Conservation (phyloP, 2,888 invertebrate genomes). For the Glyphotaelius pellucidus region DNA sequence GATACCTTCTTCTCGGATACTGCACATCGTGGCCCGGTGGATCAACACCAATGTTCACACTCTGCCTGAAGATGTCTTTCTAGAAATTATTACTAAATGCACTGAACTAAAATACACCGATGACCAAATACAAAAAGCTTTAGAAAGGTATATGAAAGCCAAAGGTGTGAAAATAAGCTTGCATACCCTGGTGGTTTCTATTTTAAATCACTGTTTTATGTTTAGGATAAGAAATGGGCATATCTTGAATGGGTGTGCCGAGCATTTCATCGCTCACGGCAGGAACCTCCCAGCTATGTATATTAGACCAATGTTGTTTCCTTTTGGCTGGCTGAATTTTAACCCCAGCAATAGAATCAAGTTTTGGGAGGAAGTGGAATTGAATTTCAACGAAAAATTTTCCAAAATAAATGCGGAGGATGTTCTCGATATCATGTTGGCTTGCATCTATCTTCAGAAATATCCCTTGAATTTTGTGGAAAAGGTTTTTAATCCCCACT, state of each 20-base stretch:
- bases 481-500: slow-evolving; percentile 79
- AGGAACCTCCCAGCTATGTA: slow-evolving; percentile 75
- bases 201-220: slow-evolving; percentile 80
- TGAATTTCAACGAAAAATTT: slow-evolving; percentile 77
- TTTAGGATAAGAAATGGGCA: slow-evolving; percentile 78
- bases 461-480: slow-evolving; percentile 80
- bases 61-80: slow-evolving; percentile 77
- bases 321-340: slow-evolving; percentile 81
- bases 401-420: slow-evolving; percentile 78
- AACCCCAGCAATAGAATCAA: slow-evolving; percentile 73
- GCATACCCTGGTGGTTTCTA: slow-evolving; percentile 78
- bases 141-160: slow-evolving; percentile 80
- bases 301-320: slow-evolving; percentile 78
- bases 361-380: slow-evolving; percentile 80
- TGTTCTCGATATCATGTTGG: slow-evolving; percentile 79
- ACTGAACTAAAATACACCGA: slow-evolving; percentile 78
- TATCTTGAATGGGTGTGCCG: slow-evolving; percentile 79
- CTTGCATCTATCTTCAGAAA: slow-evolving; percentile 80
- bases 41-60: slow-evolving; percentile 79
- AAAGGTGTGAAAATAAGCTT: slow-evolving; percentile 74
- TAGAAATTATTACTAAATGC: slow-evolving; percentile 77
- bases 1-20: slow-evolving; percentile 73
- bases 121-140: slow-evolving; percentile 76
- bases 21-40: slow-evolving; percentile 77
- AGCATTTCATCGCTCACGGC: slow-evolving; percentile 77